Evolutionary conservation across 2,888 invertebrate genomes (phyloP).

Genomic region (Xylocampa areola): DNA sequence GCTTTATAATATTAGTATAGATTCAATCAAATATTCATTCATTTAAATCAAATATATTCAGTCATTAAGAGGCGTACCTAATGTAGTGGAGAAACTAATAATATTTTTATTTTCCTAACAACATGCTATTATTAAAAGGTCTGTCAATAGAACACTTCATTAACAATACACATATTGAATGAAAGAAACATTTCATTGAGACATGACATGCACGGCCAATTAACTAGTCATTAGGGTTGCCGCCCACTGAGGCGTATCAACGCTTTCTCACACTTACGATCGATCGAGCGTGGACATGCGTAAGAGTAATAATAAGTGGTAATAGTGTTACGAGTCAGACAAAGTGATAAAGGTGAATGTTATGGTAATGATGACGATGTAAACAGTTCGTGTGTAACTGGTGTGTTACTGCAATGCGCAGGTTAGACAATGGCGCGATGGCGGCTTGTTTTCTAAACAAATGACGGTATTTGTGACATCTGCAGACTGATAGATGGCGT

Average conservation of each 20-base stretch:
- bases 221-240: not conserved
- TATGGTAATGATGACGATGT: not conserved
- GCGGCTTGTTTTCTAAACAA: not conserved
- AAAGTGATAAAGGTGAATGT: not conserved
- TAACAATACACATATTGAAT: constrained; percentile 7
- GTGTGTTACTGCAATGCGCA: not conserved
- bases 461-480: not conserved
- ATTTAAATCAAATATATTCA: not conserved
- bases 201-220: constrained; percentile 6
- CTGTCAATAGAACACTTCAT: no score
- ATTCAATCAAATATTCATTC: constrained; percentile 27
- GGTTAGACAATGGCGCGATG: not conserved
- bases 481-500: no score
- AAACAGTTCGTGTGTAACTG: not conserved
- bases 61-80: constrained; percentile 3
- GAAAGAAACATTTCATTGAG: constrained; percentile 19
- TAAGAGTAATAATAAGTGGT: constrained; percentile 3
- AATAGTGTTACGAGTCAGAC: constrained; percentile 10
- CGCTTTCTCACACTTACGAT: constrained; percentile 7
- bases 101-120: no score
- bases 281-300: constrained; percentile 7
- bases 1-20: no score
- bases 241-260: constrained; percentile 19
- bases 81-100: not conserved
- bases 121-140: no score